Evolutionary conservation across 2,113 vertebrate genomes (phyloP).

Genomic region (Grammomys dolichurus): DNA sequence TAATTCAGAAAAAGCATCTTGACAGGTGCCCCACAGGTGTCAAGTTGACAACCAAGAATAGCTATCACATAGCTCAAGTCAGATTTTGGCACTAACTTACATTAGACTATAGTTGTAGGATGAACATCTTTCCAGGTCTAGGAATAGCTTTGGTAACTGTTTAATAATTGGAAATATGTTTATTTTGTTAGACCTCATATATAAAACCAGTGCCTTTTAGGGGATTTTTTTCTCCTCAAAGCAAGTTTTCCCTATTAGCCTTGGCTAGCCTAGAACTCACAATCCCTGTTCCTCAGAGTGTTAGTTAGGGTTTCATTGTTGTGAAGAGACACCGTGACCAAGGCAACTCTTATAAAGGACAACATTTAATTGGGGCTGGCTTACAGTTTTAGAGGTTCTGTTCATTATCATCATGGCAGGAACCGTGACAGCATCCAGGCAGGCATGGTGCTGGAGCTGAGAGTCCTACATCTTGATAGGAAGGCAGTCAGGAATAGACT

Average conservation of each 20-base stretch:
- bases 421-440: too few relatives aligned
- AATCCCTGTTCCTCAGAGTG: background rate
- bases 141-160: background rate
- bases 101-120: background rate
- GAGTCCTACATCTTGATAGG: too few relatives aligned
- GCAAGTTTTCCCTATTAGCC: background rate
- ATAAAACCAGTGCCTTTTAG: background rate
- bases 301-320: too few relatives aligned
- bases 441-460: too few relatives aligned
- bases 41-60: background rate
- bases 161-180: background rate
- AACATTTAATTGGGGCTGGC: too few relatives aligned
- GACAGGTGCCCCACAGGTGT: background rate
- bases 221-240: background rate
- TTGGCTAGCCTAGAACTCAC: background rate
- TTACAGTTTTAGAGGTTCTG: too few relatives aligned
- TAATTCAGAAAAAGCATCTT: background rate
- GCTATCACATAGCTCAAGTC: background rate
- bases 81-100: background rate
- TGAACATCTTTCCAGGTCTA: background rate
- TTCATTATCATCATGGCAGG: too few relatives aligned
- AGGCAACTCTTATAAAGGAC: too few relatives aligned
- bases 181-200: background rate
- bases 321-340: too few relatives aligned
- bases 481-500: too few relatives aligned